Percentiles rank a stretch among this genome's conserved stretches.
These are phyloP conservation scores for Thaumetopoea pityocampa DNA, from an alignment of 1,140 invertebrate genomes.

Conservation along the genomic window DNA sequence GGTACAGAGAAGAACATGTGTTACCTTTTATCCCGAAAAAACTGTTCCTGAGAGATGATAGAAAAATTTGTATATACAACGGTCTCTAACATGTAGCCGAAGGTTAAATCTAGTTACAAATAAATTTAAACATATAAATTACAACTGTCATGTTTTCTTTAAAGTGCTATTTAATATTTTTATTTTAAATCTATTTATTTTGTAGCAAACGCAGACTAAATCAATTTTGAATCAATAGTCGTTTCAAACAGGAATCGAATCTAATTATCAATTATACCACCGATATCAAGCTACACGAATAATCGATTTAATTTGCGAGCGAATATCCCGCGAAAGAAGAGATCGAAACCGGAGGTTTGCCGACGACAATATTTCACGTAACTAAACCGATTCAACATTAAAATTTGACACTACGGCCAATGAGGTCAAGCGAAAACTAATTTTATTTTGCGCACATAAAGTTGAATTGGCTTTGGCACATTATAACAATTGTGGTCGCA, in stretches of 20 bases:
- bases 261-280: background rate
- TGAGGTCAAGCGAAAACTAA: conserved; percentile 28
- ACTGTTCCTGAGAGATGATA: too few species aligned
- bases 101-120: too few species aligned
- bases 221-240: conserved; percentile 1
- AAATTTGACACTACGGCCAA: conserved; percentile 64
- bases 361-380: conserved; percentile 53
- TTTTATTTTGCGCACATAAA: conserved; percentile 24
- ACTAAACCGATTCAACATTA: conserved; percentile 61
- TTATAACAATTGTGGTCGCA: conserved; percentile 16
- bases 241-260: too few species aligned
- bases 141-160: too few species aligned
- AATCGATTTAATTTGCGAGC: conserved; percentile 35
- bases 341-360: conserved; percentile 45
- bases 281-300: conserved; percentile 1
- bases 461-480: conserved; percentile 27
- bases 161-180: too few species aligned
- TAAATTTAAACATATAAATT: too few species aligned
- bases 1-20: too few species aligned
- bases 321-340: conserved; percentile 64
- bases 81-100: too few species aligned
- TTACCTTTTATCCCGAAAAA: too few species aligned
- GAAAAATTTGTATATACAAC: too few species aligned
- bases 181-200: too few species aligned
- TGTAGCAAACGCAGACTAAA: too few species aligned